Conservation (phyloP, 2,113 vertebrate genomes). For the Caranx ignobilis region DNA sequence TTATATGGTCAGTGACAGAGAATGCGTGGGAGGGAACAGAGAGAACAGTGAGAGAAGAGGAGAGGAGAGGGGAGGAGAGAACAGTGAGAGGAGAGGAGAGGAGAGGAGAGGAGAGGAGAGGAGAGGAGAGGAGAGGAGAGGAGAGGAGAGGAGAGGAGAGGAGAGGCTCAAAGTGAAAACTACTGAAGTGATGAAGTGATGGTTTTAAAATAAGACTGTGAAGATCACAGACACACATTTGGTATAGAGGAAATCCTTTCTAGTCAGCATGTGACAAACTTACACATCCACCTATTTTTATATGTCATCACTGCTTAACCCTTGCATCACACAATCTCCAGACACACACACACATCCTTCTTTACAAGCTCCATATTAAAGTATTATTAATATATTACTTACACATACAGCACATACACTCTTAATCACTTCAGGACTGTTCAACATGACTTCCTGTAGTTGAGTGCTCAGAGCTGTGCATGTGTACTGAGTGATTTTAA, state of each 20-base stretch:
- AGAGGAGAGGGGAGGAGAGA: background rate
- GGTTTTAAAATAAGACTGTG: slow-evolving; percentile 15
- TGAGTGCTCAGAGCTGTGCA: background rate
- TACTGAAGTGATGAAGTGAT: slow-evolving; percentile 11
- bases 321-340: background rate
- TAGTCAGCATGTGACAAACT: background rate
- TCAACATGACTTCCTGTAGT: background rate
- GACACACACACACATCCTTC: slow-evolving; percentile 4
- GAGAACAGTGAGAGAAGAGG: slow-evolving; percentile 13
- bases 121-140: background rate
- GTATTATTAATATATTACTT: background rate
- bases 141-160: slow-evolving; percentile 1
- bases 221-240: background rate
- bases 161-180: slow-evolving; percentile 8
- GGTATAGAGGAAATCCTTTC: background rate
- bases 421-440: no score
- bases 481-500: background rate
- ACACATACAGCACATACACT: no score
- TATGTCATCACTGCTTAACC: background rate
- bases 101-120: slow-evolving; percentile 1
- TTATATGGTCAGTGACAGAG: slow-evolving; percentile 55
- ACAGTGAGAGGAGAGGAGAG: background rate
- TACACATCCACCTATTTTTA: background rate
- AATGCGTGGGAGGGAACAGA: slow-evolving; percentile 52
- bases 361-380: background rate